Percentiles rank a stretch among this genome's conserved stretches.
These are phyloP conservation scores for Phylloscopus trochiloides DNA, from an alignment of 2,113 vertebrate species.

Conservation along the genomic window DNA sequence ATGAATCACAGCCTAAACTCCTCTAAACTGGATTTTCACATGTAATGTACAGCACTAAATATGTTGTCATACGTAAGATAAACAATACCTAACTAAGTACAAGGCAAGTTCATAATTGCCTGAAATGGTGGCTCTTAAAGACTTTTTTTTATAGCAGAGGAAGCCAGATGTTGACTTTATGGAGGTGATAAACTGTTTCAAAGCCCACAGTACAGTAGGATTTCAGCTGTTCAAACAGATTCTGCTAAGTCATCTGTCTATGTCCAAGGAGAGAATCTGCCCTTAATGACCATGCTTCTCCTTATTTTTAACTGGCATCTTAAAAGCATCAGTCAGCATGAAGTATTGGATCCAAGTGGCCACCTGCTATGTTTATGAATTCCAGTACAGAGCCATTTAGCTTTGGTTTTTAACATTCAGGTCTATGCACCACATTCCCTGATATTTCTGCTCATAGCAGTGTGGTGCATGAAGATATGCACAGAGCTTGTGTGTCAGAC, in stretches of 20 bases:
- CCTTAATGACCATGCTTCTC: neutral
- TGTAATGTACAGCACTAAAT: neutral
- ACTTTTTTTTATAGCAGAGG: neutral
- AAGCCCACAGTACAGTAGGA: neutral
- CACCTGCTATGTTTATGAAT: neutral
- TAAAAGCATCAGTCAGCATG: neutral
- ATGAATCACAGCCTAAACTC: neutral
- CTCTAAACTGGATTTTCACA: neutral
- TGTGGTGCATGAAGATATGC: neutral
- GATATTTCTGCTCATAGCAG: neutral
- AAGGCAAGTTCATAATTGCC: neutral
- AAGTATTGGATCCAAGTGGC: neutral
- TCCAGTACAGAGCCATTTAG: neutral
- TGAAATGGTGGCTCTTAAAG: neutral
- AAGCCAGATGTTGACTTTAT: slow-evolving; percentile 1
- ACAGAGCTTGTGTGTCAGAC: neutral
- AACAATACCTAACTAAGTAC: neutral
- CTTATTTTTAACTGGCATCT: slow-evolving; percentile 3
- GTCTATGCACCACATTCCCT: neutral
- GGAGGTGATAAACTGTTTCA: neutral
- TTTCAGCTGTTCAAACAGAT: neutral
- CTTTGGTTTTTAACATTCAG: neutral
- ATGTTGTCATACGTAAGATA: neutral
- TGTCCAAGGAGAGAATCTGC: neutral
- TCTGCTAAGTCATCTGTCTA: neutral